Evolutionary conservation across 2,888 invertebrate genomes (phyloP), one percentile per base, ranked within the genome.

Genomic region (Leptinotarsa haldemani): DNA sequence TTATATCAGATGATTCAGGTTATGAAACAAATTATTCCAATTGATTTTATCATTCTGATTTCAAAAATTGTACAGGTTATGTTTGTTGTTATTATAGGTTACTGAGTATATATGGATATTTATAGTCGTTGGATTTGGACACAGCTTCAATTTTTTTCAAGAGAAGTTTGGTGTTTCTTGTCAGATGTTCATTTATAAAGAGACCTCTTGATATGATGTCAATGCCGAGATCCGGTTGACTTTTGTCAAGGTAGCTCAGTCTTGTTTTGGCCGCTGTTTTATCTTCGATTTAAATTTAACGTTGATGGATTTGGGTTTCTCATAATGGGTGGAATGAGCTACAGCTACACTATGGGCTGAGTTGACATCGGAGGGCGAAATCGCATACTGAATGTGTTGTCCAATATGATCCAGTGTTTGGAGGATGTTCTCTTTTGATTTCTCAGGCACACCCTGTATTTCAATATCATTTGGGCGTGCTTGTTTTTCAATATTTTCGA

Each of bases 381-480:
- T 65, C 65, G 65, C 46, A n/a, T 47, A 65, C 5, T 65, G 65
- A 18, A 65, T 65, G 40, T 65, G 65, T 65, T 48, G 18, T 16
- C 65, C 65, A 65, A 46, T 65, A 65, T 65, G 46, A 46, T 65
- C 65, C 3, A 48, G 25, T 48, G 50, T 50, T 65, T 65, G 50
- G 20, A 65, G 65, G 22, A 46, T 50, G 22, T 18, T 65, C 12
- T 65, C 22, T 48, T 65, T 65, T 20, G 65, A 25, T 65, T 65
- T 65, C 18, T 65, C 65, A n/a, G 65, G 65, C 48, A 65, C 65
- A 65, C 65, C 65, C 47, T 65, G 65, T 65, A 65, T 65, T 65
- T 65, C 65, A 65, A 65, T 65, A 48, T 65, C 50, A 65, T 65
- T 65, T 0, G 50, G 65, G 9, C 22, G 65, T 2, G 20, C 48